A percentile compares a stretch with the other conserved stretches of the same genome.
Conservation (phyloP, 2,113 vertebrate species). For the Chlamydotis undulata region DNA sequence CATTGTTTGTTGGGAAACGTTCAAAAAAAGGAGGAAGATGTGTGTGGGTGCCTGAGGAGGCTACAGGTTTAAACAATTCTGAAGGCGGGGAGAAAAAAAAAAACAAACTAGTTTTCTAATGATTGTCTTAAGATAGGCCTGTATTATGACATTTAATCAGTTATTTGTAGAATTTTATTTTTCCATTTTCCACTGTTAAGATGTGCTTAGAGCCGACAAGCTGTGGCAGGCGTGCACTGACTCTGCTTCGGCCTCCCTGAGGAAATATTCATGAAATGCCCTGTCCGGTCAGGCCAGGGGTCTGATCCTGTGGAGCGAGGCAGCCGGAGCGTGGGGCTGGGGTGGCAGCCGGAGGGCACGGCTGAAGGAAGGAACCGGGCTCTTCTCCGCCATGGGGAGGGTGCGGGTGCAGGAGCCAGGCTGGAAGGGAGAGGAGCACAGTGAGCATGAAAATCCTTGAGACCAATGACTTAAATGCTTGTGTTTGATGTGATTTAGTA, state of each 20-base stretch:
- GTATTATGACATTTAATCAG: background rate
- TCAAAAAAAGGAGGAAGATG: background rate
- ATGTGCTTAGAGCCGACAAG: background rate
- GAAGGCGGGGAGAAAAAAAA: background rate
- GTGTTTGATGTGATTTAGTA: background rate
- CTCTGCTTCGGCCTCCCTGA: background rate
- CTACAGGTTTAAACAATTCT: background rate
- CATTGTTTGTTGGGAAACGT: background rate
- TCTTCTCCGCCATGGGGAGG: too few relatives aligned
- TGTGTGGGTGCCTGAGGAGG: background rate
- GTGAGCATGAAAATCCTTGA: background rate
- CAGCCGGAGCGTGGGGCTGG: too few relatives aligned
- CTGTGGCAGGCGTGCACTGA: background rate
- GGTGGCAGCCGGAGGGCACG: fast-evolving
- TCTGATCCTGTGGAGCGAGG: fast-evolving
- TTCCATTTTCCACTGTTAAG: background rate
- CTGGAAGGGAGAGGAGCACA: background rate
- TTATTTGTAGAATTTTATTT: background rate
- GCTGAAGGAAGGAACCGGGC: background rate
- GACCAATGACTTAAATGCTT: background rate
- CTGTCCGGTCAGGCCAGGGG: fast-evolving
- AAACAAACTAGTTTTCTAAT: background rate
- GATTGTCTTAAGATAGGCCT: background rate
- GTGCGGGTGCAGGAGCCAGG: background rate
- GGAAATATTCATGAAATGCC: background rate